Percentiles rank a stretch among this genome's conserved stretches.
phyloP scores from a whole-genome alignment of 2,888 invertebrate genomes.

The Rhingia campestris region DNA sequence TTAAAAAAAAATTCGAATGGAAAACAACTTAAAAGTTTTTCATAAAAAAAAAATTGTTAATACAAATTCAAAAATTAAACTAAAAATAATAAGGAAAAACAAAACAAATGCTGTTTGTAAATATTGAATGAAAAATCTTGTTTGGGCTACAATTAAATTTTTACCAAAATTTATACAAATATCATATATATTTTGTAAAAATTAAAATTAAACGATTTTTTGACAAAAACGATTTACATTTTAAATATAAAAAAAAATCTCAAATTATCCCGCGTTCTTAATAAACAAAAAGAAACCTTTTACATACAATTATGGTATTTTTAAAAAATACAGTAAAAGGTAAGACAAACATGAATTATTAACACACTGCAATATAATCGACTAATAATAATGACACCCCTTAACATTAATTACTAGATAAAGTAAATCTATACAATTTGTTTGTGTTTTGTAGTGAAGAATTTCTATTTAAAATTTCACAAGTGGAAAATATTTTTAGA shows the following conservation, averaged over 20 bases:
- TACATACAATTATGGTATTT: neutral
- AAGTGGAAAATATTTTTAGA: conserved; percentile 31
- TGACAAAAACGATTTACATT: conserved; percentile 19
- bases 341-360: conserved; percentile 10
- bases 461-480: conserved; percentile 22
- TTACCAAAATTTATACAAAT: conserved; percentile 39
- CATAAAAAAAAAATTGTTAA: conserved; percentile 13
- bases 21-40: conserved; percentile 55
- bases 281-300: conserved; percentile 1
- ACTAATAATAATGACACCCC: conserved; percentile 3
- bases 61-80: conserved; percentile 1
- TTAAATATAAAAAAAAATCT: neutral
- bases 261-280: conserved; percentile 1
- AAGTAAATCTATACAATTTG: conserved; percentile 24
- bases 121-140: conserved; percentile 37
- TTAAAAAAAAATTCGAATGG: neutral
- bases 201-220: conserved; percentile 18
- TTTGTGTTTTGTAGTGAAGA: conserved; percentile 49
- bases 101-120: conserved; percentile 40
- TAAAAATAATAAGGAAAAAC: conserved; percentile 23
- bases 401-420: conserved; percentile 27
- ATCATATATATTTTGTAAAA: conserved; percentile 48
- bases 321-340: neutral
- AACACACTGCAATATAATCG: conserved; percentile 26
- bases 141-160: conserved; percentile 32